These are phyloP conservation scores for Equus quagga DNA, from an alignment of 2,113 vertebrate genomes.

Conservation along the genomic window DNA sequence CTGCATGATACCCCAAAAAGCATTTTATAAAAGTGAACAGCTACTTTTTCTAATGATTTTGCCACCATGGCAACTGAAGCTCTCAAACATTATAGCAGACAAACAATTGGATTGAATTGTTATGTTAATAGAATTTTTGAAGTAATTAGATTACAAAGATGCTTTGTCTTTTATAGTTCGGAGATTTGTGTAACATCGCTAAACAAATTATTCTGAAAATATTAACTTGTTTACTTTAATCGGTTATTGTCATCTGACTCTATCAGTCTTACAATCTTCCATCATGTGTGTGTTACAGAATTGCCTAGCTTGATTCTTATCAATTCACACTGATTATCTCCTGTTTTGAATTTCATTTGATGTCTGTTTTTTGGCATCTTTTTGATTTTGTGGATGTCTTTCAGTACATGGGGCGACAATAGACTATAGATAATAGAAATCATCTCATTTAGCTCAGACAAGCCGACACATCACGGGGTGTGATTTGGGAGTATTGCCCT, in stretches of 20 bases:
- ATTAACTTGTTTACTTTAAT: conserved; percentile 87
- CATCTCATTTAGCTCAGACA: background rate
- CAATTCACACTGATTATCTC: conserved; percentile 75
- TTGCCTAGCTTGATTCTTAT: conserved; percentile 81
- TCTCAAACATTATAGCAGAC: conserved; percentile 67
- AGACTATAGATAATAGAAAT: background rate
- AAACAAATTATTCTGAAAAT: conserved; percentile 86
- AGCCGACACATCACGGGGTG: background rate
- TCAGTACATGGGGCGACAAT: background rate
- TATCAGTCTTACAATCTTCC: conserved; percentile 70
- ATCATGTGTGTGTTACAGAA: conserved; percentile 48
- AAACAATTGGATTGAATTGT: conserved; percentile 75
- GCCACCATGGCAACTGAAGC: conserved; percentile 63
- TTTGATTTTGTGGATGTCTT: conserved; percentile 48
- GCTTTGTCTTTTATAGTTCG: conserved; percentile 83
- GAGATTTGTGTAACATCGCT: conserved; percentile 78
- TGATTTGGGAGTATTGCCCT: background rate
- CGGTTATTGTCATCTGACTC: conserved; percentile 78
- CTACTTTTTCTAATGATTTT: conserved; percentile 65
- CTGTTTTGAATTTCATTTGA: conserved; percentile 73
- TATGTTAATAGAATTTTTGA: conserved; percentile 83
- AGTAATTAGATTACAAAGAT: conserved; percentile 85
- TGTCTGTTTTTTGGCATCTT: conserved; percentile 50
- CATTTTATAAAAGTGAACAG: conserved; percentile 61
- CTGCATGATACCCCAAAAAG: background rate